Base-by-base conservation (phyloP, 1,140 invertebrate genomes). In the Rhagoletis zephyria region DNA sequence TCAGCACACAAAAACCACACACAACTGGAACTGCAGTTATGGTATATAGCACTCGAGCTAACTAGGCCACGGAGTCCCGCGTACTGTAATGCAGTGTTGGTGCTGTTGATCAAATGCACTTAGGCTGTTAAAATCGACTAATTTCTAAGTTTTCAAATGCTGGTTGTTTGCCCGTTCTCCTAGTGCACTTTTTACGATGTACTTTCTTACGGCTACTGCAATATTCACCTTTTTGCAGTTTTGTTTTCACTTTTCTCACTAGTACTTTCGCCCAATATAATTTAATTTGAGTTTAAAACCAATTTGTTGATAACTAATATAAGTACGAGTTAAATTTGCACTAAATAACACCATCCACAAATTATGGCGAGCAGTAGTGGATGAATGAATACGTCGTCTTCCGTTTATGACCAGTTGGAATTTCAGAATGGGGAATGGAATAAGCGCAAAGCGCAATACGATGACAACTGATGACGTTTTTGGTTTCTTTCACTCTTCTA, bases 401-500 rank as follows among this genome's bases (percentile, higher is more conserved):
- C 48, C n/a, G n/a, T 81, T n/a, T 81, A 81, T 81, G 74, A 30
- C 74, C 16, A 81, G 48, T 81, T 16, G 74, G 48, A 81, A 81
- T 81, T 81, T 81, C 19, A 81, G 74, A 81, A 81, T 81, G 74
- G 74, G 30, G 48, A 56, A 51, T 56, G 48, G 19, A 56, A 56
- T 56, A 56, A 56, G 42, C 19, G n/a, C 48, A 59, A 81, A 81
- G 48, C 74, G 48, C 9, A 81, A 59, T 1, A 19, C 48, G 74
- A 81, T 81, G 74, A 81, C 74, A 81, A 81, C 7, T 81, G 51
- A 81, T 81, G 74, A 81, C 74, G 74, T 81, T 81, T 81, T 81
- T 81, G 1, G 48, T 56, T 81, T 81, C 14, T 7, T 7, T 48
- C 70, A 48, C 16, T 81, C 30, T 56, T 48, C 48, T 12, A 19